A percentile compares a stretch with the other conserved stretches of the same genome.
phyloP scores from a whole-genome alignment of 2,797 vertebrate genomes.

The Rhincodon typus region DNA sequence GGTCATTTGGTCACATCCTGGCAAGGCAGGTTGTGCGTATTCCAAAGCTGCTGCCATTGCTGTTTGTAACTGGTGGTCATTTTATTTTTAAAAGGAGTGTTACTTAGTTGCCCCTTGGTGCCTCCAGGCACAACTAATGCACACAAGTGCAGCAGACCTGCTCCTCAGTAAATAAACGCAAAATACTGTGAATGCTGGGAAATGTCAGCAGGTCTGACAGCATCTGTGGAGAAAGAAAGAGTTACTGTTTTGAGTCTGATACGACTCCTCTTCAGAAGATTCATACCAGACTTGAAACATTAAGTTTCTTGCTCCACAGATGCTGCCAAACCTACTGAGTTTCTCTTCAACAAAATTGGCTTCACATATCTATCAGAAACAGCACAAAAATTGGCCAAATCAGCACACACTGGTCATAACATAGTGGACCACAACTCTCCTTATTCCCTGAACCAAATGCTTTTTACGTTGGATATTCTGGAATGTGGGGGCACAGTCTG shows the following conservation, averaged over 20 bases:
- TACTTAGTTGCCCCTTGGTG: background rate
- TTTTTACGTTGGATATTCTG: no score
- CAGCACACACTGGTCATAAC: background rate
- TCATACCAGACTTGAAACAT: no score
- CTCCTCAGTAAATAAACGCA: background rate
- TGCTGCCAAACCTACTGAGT: no score
- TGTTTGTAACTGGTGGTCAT: background rate
- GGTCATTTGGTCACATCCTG: background rate
- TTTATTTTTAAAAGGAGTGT: background rate
- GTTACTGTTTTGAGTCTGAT: no score
- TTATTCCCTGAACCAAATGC: background rate
- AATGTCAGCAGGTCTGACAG: no score
- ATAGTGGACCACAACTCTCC: background rate
- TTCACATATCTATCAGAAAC: background rate
- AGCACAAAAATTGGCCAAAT: background rate
- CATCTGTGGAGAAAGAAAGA: no score
- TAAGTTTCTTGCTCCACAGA: no score
- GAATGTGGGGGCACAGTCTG: background rate
- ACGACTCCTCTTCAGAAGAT: no score
- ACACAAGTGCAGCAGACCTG: background rate
- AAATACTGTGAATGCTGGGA: no score
- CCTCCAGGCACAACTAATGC: background rate
- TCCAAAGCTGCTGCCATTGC: background rate
- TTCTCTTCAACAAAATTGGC: background rate
- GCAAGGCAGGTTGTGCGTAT: background rate